These are phyloP conservation scores for Melospiza georgiana DNA, from an alignment of 2,113 vertebrate genomes.

Conservation along the genomic window DNA sequence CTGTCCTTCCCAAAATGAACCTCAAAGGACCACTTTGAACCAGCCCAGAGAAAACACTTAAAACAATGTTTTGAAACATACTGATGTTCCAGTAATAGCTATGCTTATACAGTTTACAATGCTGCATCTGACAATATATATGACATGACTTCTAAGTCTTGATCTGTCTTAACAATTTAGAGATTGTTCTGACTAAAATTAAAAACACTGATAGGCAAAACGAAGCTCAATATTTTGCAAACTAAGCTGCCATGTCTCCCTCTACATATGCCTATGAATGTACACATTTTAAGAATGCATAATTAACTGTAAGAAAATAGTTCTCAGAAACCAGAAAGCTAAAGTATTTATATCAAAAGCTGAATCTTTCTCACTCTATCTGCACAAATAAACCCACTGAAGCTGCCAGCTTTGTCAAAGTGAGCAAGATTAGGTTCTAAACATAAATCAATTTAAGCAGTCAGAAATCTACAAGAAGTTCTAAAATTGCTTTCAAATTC, in stretches of 20 bases:
- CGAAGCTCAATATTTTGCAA: conserved; percentile 28
- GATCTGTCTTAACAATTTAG: neutral
- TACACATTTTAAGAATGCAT: conserved; percentile 33
- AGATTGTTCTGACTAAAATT: conserved; percentile 6
- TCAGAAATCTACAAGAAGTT: neutral
- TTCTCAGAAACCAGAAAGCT: conserved; percentile 38
- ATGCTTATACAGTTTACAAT: neutral
- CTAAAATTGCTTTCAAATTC: neutral
- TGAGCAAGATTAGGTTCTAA: conserved; percentile 26
- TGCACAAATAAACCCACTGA: conserved; percentile 45
- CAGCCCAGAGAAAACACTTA: neutral
- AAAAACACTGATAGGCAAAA: neutral
- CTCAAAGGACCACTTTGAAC: neutral
- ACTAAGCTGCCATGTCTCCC: conserved; percentile 7
- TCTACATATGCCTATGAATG: conserved; percentile 12
- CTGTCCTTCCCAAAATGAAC: neutral
- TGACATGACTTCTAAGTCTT: neutral
- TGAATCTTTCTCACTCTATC: conserved; percentile 26
- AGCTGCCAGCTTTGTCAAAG: conserved; percentile 51
- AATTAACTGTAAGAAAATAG: conserved; percentile 47
- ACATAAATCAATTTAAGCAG: conserved; percentile 19
- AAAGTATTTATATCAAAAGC: conserved; percentile 40
- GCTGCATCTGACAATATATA: neutral
- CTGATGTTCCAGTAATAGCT: neutral
- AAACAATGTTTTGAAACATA: neutral